Percentiles rank a stretch among this genome's conserved stretches.
Conservation (phyloP, 2,888 invertebrate species). For the Cantharis rustica region DNA sequence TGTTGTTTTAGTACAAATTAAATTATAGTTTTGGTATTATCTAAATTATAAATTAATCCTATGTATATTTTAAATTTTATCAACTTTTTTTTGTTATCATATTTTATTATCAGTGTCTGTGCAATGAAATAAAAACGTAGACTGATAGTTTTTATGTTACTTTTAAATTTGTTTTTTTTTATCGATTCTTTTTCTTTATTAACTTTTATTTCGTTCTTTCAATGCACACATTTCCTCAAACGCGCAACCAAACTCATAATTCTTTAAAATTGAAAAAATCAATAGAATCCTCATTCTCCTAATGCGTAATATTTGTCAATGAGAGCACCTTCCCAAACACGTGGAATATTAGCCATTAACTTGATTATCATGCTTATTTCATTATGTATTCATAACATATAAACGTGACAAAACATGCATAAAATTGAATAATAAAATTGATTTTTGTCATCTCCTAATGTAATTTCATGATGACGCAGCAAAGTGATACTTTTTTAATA, state of each 20-base stretch:
- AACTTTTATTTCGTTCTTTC: neutral
- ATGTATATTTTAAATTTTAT: slow-evolving; percentile 45
- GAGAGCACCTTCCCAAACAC: neutral
- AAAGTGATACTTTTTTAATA: neutral
- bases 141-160: slow-evolving; percentile 52
- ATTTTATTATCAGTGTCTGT: slow-evolving; percentile 55
- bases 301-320: neutral
- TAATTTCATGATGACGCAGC: neutral
- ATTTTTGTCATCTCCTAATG: neutral
- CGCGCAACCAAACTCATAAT: neutral
- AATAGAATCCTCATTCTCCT: neutral
- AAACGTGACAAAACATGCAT: neutral
- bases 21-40: slow-evolving; percentile 49
- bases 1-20: slow-evolving; percentile 51
- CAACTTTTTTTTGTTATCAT: slow-evolving; percentile 47
- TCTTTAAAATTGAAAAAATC: neutral
- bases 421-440: neutral
- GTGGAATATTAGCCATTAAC: neutral
- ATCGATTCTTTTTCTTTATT: neutral
- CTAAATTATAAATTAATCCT: slow-evolving; percentile 48
- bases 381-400: neutral
- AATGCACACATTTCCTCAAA: neutral
- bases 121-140: slow-evolving; percentile 55
- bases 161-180: slow-evolving; percentile 38
- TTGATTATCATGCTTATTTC: neutral